These are phyloP conservation scores for Platycheirus rosarum DNA, from an alignment of 2,888 invertebrate genomes.

Conservation along the genomic window DNA sequence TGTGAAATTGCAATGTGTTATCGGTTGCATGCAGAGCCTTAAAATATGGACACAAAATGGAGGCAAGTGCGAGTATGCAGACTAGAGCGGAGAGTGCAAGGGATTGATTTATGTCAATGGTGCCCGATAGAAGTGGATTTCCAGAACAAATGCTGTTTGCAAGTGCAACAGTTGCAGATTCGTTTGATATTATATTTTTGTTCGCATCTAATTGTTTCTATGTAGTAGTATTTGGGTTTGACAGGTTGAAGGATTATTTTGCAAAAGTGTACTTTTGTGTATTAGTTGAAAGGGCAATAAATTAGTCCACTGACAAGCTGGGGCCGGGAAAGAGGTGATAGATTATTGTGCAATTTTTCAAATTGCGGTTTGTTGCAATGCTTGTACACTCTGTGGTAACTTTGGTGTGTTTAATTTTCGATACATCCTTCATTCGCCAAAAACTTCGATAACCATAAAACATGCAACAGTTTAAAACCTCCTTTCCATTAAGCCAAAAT, in stretches of 20 bases:
- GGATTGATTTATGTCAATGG: slow-evolving; percentile 61
- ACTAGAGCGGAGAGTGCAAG: slow-evolving; percentile 15
- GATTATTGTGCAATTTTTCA: too few relatives aligned
- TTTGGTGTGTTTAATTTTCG: too few relatives aligned
- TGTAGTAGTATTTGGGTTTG: slow-evolving; percentile 30
- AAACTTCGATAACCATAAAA: too few relatives aligned
- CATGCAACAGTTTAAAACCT: too few relatives aligned
- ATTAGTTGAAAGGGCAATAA: too few relatives aligned
- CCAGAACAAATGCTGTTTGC: too few relatives aligned
- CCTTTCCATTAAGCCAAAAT: too few relatives aligned
- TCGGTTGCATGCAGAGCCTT: not conserved
- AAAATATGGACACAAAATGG: not conserved
- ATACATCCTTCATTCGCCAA: too few relatives aligned
- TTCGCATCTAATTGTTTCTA: slow-evolving; percentile 40
- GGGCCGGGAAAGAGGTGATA: too few relatives aligned
- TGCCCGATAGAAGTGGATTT: slow-evolving; percentile 23
- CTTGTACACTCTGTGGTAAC: too few relatives aligned
- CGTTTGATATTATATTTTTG: slow-evolving; percentile 17
- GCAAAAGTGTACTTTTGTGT: not conserved
- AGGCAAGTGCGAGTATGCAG: not conserved
- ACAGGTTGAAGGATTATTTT: slow-evolving; percentile 41
- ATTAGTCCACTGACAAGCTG: too few relatives aligned
- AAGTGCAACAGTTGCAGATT: slow-evolving; percentile 56
- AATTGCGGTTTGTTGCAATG: too few relatives aligned
- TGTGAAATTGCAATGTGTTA: slow-evolving; percentile 58